Evolutionary conservation across 2,888 invertebrate species (phyloP), one percentile per base, ranked within the genome.

Genomic region (Liopterus haemorrhoidalis): DNA sequence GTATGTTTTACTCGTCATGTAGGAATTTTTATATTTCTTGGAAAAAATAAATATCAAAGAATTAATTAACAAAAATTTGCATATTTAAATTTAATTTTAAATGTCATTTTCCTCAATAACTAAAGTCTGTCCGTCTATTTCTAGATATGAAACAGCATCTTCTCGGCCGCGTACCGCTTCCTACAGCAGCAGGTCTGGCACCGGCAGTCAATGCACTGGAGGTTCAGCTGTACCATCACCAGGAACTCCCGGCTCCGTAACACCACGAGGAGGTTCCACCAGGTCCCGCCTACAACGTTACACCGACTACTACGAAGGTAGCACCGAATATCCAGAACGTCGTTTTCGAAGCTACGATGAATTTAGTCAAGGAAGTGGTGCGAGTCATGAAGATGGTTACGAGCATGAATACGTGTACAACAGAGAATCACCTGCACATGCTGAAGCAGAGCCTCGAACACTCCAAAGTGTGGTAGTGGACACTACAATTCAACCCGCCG

Each of bases 341-440:
- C 69, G 77, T 55, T 74, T 76, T 65, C 78, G 81, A 46, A 79
- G 73, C 61, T 79, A 78, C 61, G 84, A 85, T 59, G 79, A 90
- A 70, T 82, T 82, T 72, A 76, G 85, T 68, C 78, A 80, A 68
- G 73, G 85, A 58, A 79, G 79, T 49, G 75, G 72, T 18, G 76
- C 79, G 3, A 77, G 77, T 19, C 81, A 79, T 59, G 82, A 82
- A 52, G 83, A 86, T 46, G 67, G 66, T 36, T 65, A 64, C 56
- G 63, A 67, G 40, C 65, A 66, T 35, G 70, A 70, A 45, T 70
- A 69, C 50, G 65, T 65, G 19, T 71, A 70, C 52, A 64, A 67
- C 48, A 63, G 66, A 48, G 69, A 71, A 35, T 69, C 70, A 42
- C 70, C 71, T 5, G 64, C 67, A 19, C 67, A 69, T 44, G 57